Conservation (phyloP, 2,888 invertebrate species). For the Philereme transversata region DNA sequence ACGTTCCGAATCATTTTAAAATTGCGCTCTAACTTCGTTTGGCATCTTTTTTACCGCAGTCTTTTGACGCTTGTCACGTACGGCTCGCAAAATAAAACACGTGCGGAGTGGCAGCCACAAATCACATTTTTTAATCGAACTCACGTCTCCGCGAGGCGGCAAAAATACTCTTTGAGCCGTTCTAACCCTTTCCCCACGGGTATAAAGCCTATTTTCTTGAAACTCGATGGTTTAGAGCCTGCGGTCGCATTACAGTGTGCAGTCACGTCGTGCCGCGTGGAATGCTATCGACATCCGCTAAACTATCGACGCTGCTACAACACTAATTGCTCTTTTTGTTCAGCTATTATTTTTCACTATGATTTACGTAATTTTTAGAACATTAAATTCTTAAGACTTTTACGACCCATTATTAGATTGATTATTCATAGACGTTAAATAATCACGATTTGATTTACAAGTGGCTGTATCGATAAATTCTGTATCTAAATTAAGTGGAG, state of each 20-base stretch:
- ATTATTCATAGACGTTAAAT: slow-evolving; percentile 53
- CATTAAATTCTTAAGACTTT: slow-evolving; percentile 65
- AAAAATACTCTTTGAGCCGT: slow-evolving; percentile 37
- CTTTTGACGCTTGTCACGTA: slow-evolving; percentile 75
- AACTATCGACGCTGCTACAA: slow-evolving; percentile 77
- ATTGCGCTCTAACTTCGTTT: slow-evolving; percentile 46
- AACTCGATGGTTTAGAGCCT: slow-evolving; percentile 26
- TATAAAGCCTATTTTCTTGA: slow-evolving; percentile 47
- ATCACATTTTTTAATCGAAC: slow-evolving; percentile 83
- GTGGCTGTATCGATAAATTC: slow-evolving; percentile 26
- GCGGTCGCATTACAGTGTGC: slow-evolving; percentile 67
- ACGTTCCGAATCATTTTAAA: slow-evolving; percentile 47
- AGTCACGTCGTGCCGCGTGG: slow-evolving; percentile 72
- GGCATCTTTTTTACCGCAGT: slow-evolving; percentile 54
- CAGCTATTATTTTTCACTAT: slow-evolving; percentile 68
- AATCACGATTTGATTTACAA: slow-evolving; percentile 36
- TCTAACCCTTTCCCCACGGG: slow-evolving; percentile 36
- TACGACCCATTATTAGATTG: slow-evolving; percentile 70
- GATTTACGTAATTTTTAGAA: slow-evolving; percentile 70
- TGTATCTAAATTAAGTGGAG: slow-evolving; percentile 28
- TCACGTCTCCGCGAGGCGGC: slow-evolving; percentile 64
- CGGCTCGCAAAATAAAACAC: slow-evolving; percentile 78
- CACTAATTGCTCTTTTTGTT: slow-evolving; percentile 80
- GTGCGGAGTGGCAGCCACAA: slow-evolving; percentile 77
- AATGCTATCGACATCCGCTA: slow-evolving; percentile 80